Base-by-base conservation (phyloP, 2,888 invertebrate genomes). In the Sturmia bella region DNA sequence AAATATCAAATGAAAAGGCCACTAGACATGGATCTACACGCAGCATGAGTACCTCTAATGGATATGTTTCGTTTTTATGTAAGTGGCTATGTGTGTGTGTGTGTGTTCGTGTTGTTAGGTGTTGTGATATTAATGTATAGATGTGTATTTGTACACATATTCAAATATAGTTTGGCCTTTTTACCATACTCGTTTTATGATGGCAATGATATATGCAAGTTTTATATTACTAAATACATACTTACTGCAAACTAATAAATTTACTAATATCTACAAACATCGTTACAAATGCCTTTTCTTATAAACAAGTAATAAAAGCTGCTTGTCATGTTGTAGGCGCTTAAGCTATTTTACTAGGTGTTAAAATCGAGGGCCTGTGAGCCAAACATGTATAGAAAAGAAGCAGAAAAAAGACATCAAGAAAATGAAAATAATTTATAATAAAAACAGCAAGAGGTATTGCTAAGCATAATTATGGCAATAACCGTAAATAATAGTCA, bases 401-500 rank as follows among this genome's bases (percentile, higher is more conserved):
- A 32, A 15, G 37, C 2, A 7, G 45, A 15, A 15, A 15, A 39
- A 59, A 45, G 52, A 45, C 61, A 1, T n/a, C 15, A 24, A 32
- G 39, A 57, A 66, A 59, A 21, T 11, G 39, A 43, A 68, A 68
- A 59, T 75, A 68, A 75, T 68, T 75, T 68, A 59, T 59, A 50
- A 43, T 17, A 72, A 72, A 64, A 72, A 15, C 77, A 72, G 54
- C 77, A 82, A 69, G 81, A 77, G 77, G 57, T 54, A 74, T 69
- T 82, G 77, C 81, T 69, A 52, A 37, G 69, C 69, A 82, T 77
- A 82, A 82, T 82, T 77, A 82, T 77, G 73, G 73, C 73, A 82
- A 82, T 82, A 82, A 82, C 77, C 81, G 64, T 82, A 82, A 82
- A 82, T 82, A 82, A 82, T 82, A 77, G 81, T 82, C 81, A 82